Evolutionary conservation across 1,140 invertebrate species (phyloP).

Genomic region (Tetragonula clypearis): DNA sequence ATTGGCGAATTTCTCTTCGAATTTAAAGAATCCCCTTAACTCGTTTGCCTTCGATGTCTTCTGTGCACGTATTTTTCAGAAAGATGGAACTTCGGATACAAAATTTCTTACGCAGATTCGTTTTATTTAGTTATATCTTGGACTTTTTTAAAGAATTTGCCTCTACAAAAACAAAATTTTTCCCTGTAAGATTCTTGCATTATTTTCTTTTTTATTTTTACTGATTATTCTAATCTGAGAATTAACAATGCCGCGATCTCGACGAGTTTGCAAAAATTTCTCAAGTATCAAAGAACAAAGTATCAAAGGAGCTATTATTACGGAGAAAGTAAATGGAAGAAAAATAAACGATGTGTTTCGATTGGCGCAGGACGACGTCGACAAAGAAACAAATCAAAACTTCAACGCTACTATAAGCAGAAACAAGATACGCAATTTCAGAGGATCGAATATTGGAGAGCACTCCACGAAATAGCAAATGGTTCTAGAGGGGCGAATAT

Average conservation of each 20-base stretch:
- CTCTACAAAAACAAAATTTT: background rate
- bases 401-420: background rate
- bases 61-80: background rate
- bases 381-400: background rate
- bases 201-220: background rate
- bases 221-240: no score
- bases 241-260: background rate
- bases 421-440: background rate
- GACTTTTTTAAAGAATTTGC: background rate
- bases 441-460: background rate
- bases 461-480: background rate
- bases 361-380: background rate
- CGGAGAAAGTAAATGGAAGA: background rate
- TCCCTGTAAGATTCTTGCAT: background rate
- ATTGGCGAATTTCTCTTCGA: background rate
- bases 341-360: background rate
- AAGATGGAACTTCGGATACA: no score
- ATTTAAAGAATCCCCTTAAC: no score
- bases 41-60: background rate
- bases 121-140: background rate
- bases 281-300: background rate
- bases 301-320: background rate
- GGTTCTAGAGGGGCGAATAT: slow-evolving; percentile 12
- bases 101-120: background rate
- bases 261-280: background rate